A percentile compares a stretch with the other conserved stretches of the same genome.
phyloP scores from a whole-genome alignment of 2,797 vertebrate species.

The Melanotaenia maccullochi region DNA sequence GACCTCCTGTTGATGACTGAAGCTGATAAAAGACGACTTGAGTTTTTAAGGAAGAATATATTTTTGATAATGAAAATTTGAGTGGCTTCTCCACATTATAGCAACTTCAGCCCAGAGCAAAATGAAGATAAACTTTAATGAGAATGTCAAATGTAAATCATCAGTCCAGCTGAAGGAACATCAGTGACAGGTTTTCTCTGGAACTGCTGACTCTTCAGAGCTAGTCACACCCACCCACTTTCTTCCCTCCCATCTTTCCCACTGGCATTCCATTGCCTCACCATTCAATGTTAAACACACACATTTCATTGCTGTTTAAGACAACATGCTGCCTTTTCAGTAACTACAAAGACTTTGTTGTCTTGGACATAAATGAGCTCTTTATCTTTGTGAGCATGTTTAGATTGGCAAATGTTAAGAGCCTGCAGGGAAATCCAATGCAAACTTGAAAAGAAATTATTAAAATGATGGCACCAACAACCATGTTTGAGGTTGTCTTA shows the following conservation, averaged over 20 bases:
- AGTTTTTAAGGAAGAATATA: neutral
- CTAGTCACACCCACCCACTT: neutral
- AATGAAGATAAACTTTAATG: neutral
- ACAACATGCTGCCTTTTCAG: neutral
- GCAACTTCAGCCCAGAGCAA: neutral
- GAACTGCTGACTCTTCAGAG: slow-evolving; percentile 5
- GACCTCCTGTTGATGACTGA: neutral
- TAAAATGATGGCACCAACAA: neutral
- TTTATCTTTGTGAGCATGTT: neutral
- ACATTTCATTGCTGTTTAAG: neutral
- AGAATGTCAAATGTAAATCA: neutral
- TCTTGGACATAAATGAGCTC: neutral
- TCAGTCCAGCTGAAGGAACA: slow-evolving; percentile 6
- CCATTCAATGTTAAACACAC: neutral
- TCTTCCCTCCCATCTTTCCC: neutral
- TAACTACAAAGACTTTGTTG: neutral
- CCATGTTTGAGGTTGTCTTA: neutral
- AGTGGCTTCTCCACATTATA: neutral
- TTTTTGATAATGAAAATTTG: neutral
- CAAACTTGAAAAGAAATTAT: neutral
- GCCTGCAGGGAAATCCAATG: neutral
- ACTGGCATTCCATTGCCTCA: neutral
- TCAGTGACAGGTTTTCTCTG: slow-evolving; percentile 12
- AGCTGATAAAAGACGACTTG: neutral
- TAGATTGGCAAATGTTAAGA: neutral